A percentile compares a stretch with the other conserved stretches of the same genome.
These are phyloP conservation scores for Melanophora roralis DNA, from an alignment of 2,888 invertebrate genomes.

Conservation along the genomic window DNA sequence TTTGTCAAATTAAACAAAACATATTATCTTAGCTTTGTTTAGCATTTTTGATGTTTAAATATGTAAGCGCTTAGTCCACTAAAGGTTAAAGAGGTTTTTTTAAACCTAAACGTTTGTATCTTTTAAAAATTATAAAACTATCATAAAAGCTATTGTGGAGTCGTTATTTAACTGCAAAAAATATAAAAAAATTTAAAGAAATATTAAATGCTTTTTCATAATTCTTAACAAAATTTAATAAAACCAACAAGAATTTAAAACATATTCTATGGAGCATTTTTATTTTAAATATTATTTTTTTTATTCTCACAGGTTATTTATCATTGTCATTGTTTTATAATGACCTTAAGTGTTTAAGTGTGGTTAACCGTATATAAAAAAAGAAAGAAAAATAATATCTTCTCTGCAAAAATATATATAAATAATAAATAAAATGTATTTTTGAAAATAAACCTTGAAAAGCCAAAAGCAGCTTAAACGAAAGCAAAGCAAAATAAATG, in stretches of 20 bases:
- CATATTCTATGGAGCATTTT: not conserved
- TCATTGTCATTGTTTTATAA: conserved; percentile 22
- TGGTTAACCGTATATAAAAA: not conserved
- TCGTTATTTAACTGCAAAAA: no score
- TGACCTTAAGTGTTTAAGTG: not conserved
- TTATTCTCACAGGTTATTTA: conserved; percentile 14
- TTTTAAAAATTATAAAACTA: no score
- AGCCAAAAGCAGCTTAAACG: not conserved
- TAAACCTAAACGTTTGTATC: no score
- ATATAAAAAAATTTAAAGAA: not conserved
- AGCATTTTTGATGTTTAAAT: no score
- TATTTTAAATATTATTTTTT: not conserved
- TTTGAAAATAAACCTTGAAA: not conserved
- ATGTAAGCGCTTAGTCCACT: no score
- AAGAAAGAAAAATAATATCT: not conserved
- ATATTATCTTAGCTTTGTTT: no score
- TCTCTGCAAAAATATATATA: not conserved
- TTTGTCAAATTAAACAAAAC: no score
- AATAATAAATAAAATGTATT: not conserved
- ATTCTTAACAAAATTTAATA: no score
- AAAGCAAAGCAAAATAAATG: not conserved
- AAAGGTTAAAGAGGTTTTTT: no score
- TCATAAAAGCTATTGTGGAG: no score
- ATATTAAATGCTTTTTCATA: not conserved
- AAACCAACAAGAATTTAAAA: not conserved